Conservation (phyloP, 2,797 vertebrate species). For the Tauraco hartlaubi region DNA sequence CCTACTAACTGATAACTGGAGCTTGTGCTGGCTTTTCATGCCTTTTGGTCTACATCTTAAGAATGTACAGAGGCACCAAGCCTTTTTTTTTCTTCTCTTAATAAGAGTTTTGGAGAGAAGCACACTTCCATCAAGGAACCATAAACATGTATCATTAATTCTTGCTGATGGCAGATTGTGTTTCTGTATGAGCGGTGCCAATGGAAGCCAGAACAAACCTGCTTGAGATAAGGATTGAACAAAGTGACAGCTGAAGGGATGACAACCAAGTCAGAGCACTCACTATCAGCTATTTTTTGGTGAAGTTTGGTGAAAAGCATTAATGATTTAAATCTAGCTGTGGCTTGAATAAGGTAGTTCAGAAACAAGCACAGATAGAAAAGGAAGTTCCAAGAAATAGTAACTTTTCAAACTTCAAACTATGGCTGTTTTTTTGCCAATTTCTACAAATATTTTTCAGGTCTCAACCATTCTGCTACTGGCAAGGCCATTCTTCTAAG, state of each 20-base stretch:
- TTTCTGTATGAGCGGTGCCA: background rate
- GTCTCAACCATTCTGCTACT: background rate
- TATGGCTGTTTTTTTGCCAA: background rate
- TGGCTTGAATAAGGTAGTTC: background rate
- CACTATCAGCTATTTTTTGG: background rate
- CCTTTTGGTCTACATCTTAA: background rate
- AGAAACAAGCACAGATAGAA: background rate
- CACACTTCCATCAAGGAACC: background rate
- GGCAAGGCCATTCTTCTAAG: background rate
- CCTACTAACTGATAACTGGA: fast-evolving
- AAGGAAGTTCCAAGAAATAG: background rate
- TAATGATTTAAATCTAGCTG: background rate
- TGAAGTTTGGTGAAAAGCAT: background rate
- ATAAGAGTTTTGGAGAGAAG: background rate
- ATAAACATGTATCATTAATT: background rate
- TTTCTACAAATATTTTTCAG: background rate
- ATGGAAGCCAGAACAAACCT: background rate
- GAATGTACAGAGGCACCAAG: background rate
- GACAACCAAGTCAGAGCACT: background rate
- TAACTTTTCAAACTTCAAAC: background rate
- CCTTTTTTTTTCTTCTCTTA: background rate
- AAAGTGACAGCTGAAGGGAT: background rate
- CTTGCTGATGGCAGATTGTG: background rate
- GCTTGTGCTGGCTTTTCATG: background rate
- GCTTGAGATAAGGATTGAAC: background rate